Conservation (phyloP, 1,140 invertebrate species). For the Bathynomus jamesi region DNA sequence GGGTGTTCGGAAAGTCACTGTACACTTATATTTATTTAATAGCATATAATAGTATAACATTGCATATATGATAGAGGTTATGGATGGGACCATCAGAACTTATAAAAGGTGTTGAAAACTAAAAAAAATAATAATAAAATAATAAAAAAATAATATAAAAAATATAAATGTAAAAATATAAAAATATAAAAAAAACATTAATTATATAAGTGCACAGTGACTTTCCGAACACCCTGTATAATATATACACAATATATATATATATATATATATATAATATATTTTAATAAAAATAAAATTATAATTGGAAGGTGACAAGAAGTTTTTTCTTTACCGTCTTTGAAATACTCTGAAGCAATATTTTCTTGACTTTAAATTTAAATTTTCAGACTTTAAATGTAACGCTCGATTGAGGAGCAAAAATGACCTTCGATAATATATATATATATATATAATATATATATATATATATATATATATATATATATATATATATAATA, state of each 20-base stretch:
- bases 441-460: neutral
- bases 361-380: neutral
- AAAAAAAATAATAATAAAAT: neutral
- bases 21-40: too few relatives aligned
- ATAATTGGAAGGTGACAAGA: neutral
- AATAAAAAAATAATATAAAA: neutral
- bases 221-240: too few relatives aligned
- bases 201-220: too few relatives aligned
- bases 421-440: neutral
- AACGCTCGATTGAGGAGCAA: neutral
- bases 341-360: neutral
- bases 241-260: neutral
- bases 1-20: too few relatives aligned
- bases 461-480: conserved; percentile 3
- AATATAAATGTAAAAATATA: neutral
- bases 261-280: neutral
- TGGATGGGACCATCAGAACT: too few relatives aligned
- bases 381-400: neutral
- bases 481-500: conserved; percentile 1
- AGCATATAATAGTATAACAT: too few relatives aligned
- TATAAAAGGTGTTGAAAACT: too few relatives aligned
- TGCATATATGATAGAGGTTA: too few relatives aligned
- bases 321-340: neutral
- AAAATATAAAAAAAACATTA: too few relatives aligned
- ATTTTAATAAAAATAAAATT: neutral